Evolutionary conservation across 2,797 vertebrate genomes (phyloP).

Genomic region (Salarias fasciatus): DNA sequence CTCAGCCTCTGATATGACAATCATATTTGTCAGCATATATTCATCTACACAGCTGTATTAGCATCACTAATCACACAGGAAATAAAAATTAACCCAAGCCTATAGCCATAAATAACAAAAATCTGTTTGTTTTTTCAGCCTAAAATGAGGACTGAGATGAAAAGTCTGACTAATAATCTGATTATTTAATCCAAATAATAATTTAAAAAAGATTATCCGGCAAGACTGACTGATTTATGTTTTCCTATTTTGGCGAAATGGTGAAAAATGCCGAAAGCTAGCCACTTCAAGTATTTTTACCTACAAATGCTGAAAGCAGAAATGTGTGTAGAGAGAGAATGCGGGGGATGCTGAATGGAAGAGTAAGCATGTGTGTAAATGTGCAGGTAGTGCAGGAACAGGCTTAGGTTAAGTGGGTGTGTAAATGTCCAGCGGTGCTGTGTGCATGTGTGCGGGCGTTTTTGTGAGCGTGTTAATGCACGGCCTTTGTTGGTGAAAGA

Average conservation of each 20-base stretch:
- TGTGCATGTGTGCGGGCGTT: constrained; percentile 21
- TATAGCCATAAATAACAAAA: too few relatives aligned
- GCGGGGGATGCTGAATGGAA: neutral
- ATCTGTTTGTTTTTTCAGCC: neutral
- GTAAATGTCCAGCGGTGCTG: constrained; percentile 52
- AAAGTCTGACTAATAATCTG: constrained; percentile 29
- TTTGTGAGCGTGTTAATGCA: constrained; percentile 55
- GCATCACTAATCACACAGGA: too few relatives aligned
- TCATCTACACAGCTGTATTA: too few relatives aligned
- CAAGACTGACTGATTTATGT: too few relatives aligned
- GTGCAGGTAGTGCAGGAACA: constrained; percentile 16
- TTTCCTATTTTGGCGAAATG: too few relatives aligned
- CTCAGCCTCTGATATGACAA: too few relatives aligned
- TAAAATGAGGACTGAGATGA: constrained; percentile 8
- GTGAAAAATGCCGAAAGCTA: too few relatives aligned
- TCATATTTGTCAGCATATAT: too few relatives aligned
- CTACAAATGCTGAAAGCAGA: neutral
- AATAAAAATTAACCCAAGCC: constrained; percentile 21
- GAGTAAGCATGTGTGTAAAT: constrained; percentile 20
- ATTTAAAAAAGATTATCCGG: too few relatives aligned
- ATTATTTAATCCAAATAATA: too few relatives aligned
- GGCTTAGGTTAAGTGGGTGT: constrained; percentile 52
- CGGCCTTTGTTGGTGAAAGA: constrained; percentile 67
- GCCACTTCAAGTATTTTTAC: neutral
- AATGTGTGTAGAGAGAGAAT: neutral